Evolutionary conservation across 2,113 vertebrate genomes (phyloP), one percentile per base, ranked within the genome.

Genomic region (Pelodiscus sinensis): DNA sequence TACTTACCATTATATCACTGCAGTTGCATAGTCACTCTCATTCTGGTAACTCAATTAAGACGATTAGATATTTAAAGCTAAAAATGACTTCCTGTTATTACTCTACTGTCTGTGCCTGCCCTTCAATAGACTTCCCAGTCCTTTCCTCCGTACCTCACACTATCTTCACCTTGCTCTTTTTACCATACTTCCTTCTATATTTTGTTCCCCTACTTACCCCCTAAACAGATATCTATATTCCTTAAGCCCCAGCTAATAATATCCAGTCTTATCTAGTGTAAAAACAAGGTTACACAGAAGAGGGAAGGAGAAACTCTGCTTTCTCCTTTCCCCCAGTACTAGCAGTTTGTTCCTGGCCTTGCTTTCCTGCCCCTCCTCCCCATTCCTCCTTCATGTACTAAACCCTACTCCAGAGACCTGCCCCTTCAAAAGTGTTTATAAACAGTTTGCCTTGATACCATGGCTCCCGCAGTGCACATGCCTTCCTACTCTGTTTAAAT

Each of bases 171-270:
- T 57, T 57, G 21, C 56, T 57, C 29, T 57, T 13, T 38, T 82
- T 86, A 84, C 81, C 54, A 95, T 19, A 21, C 78, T n/a, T n/a
- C n/a, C n/a, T 55, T 90, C 51, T 88, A 44, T 57, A 6, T 85
- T 91, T 92, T 88, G 7, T 31, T 94, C 85, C 75, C 35, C 90
- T 90, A 85, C 77, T 90, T 89, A 25, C 9, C 58, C 80, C 85
- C 82, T 79, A 24, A 86, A 90, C 1, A 84, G 2, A 44, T 4
- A 44, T 87, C 21, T 86, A 79, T 77, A 92, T 94, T 91, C 29
- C 0, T 24, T 13, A 21, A 24, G 0, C 25, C 6, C 56, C 22
- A 24, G 56, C 52, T 81, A 18, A 35, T 82, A 73, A 92, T 88
- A 89, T 13, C 81, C 13, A 92, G 12, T 81, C 22, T 31, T 86